Evolutionary conservation across 2,797 vertebrate species (phyloP), one percentile per base, ranked within the genome.

Genomic region (Pseudomugil tenellus): DNA sequence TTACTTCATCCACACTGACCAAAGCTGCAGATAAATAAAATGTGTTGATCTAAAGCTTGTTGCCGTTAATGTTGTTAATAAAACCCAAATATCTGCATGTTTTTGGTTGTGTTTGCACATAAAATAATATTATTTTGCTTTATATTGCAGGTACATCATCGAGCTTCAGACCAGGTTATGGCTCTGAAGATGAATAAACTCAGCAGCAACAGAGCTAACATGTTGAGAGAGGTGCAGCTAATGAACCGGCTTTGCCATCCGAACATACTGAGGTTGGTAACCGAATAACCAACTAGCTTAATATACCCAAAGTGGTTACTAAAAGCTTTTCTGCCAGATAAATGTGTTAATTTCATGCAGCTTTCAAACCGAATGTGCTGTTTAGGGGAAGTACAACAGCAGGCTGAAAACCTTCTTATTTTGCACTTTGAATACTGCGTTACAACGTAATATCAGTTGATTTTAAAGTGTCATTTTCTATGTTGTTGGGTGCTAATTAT

Each of bases 131-230:
- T 21, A 2, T 71, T 39, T 48, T 11, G 34, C 43, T 83, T 72
- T 41, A 35, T 73, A 43, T 76, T 79, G 1, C 86, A 99, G 98
- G 98, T 99, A 48, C 93, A 94, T 43, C 97, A 99, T 87, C 95
- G 94, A 89, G 95, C 95, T 55, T 96, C 98, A 51, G 96, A 95
- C 86, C 97, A 99, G 78, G 95, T 99, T 49, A 99, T 99, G 98
- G 98, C 97, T 83, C 93, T 99, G 87, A 99, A 99, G 94, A 99
- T 99, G 98, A 99, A 99, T 92, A 98, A 93, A 3, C 89, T 97
- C 86, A 98, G 94, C 92, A 98, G 97, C 91, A 99, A 99, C 92
- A 92, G 97, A 85, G 96, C 96, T 34, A 99, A 99, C 84, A 98
- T 99, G 98, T 87, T 99, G 84, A 95, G 96, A 84, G 98, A 99